Percentiles rank a stretch among this genome's conserved stretches.
These are phyloP conservation scores for Leucoptera coffeella DNA, from an alignment of 2,888 invertebrate genomes.

Conservation along the genomic window DNA sequence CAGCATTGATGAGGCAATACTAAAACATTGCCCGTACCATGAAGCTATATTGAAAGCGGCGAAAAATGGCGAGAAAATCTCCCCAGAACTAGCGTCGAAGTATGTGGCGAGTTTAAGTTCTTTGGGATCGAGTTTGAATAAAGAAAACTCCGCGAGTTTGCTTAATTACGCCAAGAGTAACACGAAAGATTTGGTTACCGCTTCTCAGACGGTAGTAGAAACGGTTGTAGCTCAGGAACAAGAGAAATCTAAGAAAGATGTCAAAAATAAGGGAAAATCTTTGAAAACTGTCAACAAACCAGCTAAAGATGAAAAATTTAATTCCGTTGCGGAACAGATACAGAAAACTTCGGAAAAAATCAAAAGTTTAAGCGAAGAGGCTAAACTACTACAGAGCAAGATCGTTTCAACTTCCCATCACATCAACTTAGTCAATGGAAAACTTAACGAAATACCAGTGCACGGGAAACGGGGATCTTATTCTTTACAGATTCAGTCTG, in stretches of 20 bases:
- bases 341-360: slow-evolving; percentile 34
- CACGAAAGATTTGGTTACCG: slow-evolving; percentile 19
- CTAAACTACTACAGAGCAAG: slow-evolving; percentile 32
- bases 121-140: slow-evolving; percentile 41
- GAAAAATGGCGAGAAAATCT: slow-evolving; percentile 28
- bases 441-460: slow-evolving; percentile 27
- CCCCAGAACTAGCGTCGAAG: slow-evolving; percentile 39
- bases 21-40: slow-evolving; percentile 46
- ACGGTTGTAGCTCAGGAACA: slow-evolving; percentile 20
- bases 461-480: slow-evolving; percentile 60
- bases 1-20: slow-evolving; percentile 32
- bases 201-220: slow-evolving; percentile 27
- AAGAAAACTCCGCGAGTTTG: slow-evolving; percentile 19
- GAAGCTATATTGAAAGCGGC: slow-evolving; percentile 45
- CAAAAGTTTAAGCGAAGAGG: slow-evolving; percentile 26
- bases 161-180: slow-evolving; percentile 23
- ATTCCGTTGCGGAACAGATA: slow-evolving; percentile 29
- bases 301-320: slow-evolving; percentile 12
- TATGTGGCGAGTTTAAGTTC: slow-evolving; percentile 49
- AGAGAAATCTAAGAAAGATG: slow-evolving; percentile 10
- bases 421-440: slow-evolving; percentile 14
- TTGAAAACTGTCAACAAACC: slow-evolving; percentile 17
- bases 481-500: slow-evolving; percentile 70
- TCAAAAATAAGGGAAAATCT: slow-evolving; percentile 22
- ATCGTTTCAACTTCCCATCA: slow-evolving; percentile 22